Conservation (phyloP, 2,888 invertebrate genomes). For the Apamea epomidion region DNA sequence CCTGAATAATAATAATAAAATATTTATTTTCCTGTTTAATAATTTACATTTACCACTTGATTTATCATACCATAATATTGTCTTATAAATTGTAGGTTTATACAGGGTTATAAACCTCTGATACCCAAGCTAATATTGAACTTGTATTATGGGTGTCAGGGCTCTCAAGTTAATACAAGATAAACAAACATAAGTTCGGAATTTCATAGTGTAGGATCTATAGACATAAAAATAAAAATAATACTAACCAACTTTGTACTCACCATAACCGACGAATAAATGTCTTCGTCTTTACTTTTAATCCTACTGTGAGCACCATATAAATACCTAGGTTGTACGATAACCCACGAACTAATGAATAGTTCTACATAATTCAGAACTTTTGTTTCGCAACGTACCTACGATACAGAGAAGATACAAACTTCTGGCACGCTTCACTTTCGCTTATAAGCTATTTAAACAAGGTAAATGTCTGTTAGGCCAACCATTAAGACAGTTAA, state of each 20-base stretch:
- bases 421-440: slow-evolving; percentile 23
- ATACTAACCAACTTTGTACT: background rate
- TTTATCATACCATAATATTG: too few relatives aligned
- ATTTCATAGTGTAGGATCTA: too few relatives aligned
- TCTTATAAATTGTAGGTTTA: too few relatives aligned
- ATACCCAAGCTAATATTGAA: too few relatives aligned
- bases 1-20: too few relatives aligned
- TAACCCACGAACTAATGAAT: slow-evolving; percentile 16
- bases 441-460: slow-evolving; percentile 39
- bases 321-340: background rate
- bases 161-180: too few relatives aligned
- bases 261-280: background rate
- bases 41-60: too few relatives aligned
- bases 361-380: slow-evolving; percentile 32
- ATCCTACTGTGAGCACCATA: background rate
- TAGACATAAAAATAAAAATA: too few relatives aligned
- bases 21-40: too few relatives aligned
- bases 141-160: too few relatives aligned
- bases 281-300: background rate
- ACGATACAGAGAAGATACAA: slow-evolving; percentile 20
- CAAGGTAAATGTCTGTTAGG: background rate
- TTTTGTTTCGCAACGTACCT: slow-evolving; percentile 16
- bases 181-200: too few relatives aligned
- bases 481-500: background rate
- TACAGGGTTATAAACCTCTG: too few relatives aligned